A percentile compares a stretch with the other conserved stretches of the same genome.
phyloP scores from a whole-genome alignment of 2,797 vertebrate species.

The Myiotriccus ornatus region DNA sequence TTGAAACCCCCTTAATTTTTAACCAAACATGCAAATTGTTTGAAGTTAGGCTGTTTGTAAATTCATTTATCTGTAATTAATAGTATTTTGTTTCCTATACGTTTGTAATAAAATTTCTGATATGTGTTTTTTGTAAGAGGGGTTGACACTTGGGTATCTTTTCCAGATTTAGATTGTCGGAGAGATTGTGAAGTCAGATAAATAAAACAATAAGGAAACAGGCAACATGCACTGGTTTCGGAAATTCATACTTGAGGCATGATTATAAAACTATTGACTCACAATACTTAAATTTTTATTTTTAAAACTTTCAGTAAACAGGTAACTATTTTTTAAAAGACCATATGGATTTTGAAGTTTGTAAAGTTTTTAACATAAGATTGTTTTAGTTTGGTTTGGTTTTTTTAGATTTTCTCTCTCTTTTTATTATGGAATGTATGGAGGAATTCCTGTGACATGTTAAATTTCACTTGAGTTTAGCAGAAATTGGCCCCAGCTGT shows the following conservation, averaged over 20 bases:
- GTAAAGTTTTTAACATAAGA: background rate
- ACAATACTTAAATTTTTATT: background rate
- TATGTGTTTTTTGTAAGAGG: background rate
- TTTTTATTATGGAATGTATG: slow-evolving; percentile 17
- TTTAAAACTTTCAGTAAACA: background rate
- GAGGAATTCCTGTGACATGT: slow-evolving; percentile 38
- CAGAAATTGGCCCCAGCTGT: slow-evolving; percentile 49
- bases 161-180: slow-evolving; percentile 17
- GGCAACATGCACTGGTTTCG: background rate
- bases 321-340: background rate
- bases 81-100: slow-evolving; percentile 36
- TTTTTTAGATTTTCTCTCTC: background rate
- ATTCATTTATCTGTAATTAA: slow-evolving; percentile 56
- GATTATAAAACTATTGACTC: background rate
- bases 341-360: background rate
- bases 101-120: slow-evolving; percentile 48
- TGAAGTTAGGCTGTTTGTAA: slow-evolving; percentile 39
- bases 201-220: background rate
- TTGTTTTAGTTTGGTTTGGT: background rate
- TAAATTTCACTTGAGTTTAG: slow-evolving; percentile 54
- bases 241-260: background rate
- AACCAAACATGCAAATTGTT: slow-evolving; percentile 48
- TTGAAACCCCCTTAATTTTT: slow-evolving; percentile 53
- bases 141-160: background rate
- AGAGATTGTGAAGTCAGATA: background rate